Conservation (phyloP, 2,797 vertebrate species). For the Myotis myotis region DNA sequence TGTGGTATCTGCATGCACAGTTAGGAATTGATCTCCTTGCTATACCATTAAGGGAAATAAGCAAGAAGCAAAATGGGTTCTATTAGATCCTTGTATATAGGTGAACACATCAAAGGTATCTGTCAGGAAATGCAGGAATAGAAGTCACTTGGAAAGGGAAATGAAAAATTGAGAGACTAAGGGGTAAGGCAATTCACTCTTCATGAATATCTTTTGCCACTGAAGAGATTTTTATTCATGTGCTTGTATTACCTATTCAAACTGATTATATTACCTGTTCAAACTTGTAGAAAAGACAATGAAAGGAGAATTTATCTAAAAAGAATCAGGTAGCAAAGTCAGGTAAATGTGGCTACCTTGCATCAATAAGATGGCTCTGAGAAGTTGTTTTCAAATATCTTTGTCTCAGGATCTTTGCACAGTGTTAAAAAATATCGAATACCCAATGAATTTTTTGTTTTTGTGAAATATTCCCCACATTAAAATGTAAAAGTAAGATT, state of each 20-base stretch:
- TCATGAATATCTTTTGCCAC: neutral
- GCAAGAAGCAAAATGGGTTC: neutral
- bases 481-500: neutral
- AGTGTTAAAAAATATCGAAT: neutral
- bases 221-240: neutral
- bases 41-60: neutral
- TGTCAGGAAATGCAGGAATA: neutral
- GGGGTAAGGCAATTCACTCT: neutral
- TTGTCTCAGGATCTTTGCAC: neutral
- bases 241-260: neutral
- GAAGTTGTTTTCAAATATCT: constrained; percentile 22
- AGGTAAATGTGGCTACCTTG: neutral
- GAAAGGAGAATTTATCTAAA: neutral
- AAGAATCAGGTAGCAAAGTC: neutral
- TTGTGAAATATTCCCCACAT: neutral
- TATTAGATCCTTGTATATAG: neutral
- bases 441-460: neutral
- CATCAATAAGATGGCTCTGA: neutral
- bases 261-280: neutral
- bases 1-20: neutral
- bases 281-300: neutral
- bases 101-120: neutral
- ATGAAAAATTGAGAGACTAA: neutral
- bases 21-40: neutral
- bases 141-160: neutral